Evolutionary conservation across 1,140 invertebrate genomes (phyloP).

Genomic region (Bombus impatiens): DNA sequence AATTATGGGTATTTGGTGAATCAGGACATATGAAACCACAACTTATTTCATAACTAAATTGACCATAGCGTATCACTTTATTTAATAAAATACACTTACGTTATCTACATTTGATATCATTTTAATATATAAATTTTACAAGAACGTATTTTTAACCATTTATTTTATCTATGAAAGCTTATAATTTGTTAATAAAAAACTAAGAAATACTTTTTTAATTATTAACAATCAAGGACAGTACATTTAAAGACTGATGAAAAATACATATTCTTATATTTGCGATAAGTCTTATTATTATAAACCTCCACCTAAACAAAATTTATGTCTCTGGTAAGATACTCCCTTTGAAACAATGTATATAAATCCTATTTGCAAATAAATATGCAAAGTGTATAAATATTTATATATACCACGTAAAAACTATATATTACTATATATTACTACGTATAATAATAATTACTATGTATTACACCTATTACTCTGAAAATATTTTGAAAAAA

Average conservation of each 20-base stretch:
- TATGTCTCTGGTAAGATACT: neutral
- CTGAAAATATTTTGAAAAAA: neutral
- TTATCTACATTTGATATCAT: constrained; percentile 11
- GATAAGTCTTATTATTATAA: constrained; percentile 1
- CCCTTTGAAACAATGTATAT: neutral
- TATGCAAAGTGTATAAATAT: neutral
- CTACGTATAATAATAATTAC: too few species aligned
- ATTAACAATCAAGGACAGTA: neutral
- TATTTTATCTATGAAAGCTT: neutral
- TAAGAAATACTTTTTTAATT: neutral
- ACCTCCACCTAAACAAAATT: neutral
- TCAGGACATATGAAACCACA: constrained; percentile 93
- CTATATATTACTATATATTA: too few species aligned
- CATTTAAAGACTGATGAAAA: neutral
- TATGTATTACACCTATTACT: neutral
- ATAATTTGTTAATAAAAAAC: neutral
- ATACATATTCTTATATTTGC: constrained; percentile 3
- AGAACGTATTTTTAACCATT: neutral
- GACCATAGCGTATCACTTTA: neutral
- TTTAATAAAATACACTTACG: constrained; percentile 8
- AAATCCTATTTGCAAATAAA: neutral
- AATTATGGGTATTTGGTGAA: constrained; percentile 91
- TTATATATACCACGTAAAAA: neutral
- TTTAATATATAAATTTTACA: neutral
- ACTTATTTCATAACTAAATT: constrained; percentile 83